Conservation (phyloP, 2,797 vertebrate species). For the Microctenopoma stevenorrisi region DNA sequence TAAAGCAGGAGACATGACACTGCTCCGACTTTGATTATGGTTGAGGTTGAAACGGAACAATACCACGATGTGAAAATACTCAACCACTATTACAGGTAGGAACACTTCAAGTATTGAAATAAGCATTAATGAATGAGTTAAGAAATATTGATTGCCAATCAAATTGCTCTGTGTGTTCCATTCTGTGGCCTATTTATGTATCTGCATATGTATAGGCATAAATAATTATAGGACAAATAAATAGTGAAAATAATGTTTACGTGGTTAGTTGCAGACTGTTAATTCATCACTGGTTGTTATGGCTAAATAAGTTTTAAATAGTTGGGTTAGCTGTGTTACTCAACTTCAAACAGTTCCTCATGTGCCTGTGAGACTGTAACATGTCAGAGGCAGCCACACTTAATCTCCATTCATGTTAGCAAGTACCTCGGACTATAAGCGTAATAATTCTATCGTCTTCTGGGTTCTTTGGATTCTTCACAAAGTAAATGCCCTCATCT, state of each 20-base stretch:
- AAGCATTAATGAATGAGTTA: neutral
- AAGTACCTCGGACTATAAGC: slow-evolving; percentile 82
- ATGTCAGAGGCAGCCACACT: neutral
- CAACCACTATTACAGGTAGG: neutral
- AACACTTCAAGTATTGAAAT: too few relatives aligned
- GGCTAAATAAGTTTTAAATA: too few relatives aligned
- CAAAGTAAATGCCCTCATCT: slow-evolving; percentile 81
- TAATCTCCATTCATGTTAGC: neutral
- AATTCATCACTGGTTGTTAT: too few relatives aligned
- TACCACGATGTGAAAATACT: neutral
- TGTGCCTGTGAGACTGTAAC: neutral
- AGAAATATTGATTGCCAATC: neutral
- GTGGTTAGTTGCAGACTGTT: too few relatives aligned
- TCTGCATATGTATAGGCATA: too few relatives aligned
- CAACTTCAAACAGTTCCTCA: too few relatives aligned
- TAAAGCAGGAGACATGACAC: slow-evolving; percentile 24
- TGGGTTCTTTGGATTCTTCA: slow-evolving; percentile 63
- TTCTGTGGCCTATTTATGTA: too few relatives aligned
- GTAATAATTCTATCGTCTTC: slow-evolving; percentile 51
- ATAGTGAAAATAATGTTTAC: too few relatives aligned
- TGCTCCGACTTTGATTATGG: slow-evolving; percentile 17
- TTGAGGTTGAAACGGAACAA: neutral
- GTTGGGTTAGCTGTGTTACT: too few relatives aligned
- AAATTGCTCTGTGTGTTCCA: too few relatives aligned
- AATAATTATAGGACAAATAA: too few relatives aligned